These are phyloP conservation scores for Aplocera efformata DNA, from an alignment of 2,888 invertebrate genomes.

Conservation along the genomic window DNA sequence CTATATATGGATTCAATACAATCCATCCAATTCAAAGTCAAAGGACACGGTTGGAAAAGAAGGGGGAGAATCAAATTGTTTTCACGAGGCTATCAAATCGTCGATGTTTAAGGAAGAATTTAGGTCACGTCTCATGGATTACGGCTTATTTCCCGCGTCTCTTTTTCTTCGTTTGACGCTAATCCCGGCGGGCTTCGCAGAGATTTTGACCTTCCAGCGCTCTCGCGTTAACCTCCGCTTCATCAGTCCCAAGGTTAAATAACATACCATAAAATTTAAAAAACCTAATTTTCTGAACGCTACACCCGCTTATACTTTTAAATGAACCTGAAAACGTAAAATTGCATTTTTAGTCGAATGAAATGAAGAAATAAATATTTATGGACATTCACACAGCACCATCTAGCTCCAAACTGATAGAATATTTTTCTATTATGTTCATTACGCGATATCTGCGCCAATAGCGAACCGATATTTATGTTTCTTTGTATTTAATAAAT, in stretches of 20 bases:
- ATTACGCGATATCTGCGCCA: too few species aligned
- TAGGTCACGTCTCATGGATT: conserved; percentile 77
- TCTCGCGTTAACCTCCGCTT: conserved; percentile 37
- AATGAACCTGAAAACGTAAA: too few species aligned
- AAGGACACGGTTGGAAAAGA: conserved; percentile 50
- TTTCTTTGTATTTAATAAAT: too few species aligned
- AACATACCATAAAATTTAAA: too few species aligned
- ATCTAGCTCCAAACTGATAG: too few species aligned
- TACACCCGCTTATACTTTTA: too few species aligned
- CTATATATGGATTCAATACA: conserved; percentile 36
- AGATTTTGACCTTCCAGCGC: conserved; percentile 56
- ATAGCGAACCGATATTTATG: too few species aligned
- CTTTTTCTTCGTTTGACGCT: conserved; percentile 78
- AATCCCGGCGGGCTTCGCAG: conserved; percentile 67
- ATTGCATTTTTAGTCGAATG: too few species aligned
- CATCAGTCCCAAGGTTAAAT: conserved; percentile 51
- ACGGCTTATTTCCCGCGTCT: conserved; percentile 75
- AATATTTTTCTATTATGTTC: too few species aligned
- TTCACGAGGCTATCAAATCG: conserved; percentile 72
- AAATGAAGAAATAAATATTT: too few species aligned
- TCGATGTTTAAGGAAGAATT: conserved; percentile 73
- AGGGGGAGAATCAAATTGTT: conserved; percentile 71
- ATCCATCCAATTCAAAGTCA: conserved; percentile 52
- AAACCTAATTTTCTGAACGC: too few species aligned
- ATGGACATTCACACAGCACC: too few species aligned